phyloP scores from a whole-genome alignment of 2,113 vertebrate genomes.

The Hippopotamus amphibius region DNA sequence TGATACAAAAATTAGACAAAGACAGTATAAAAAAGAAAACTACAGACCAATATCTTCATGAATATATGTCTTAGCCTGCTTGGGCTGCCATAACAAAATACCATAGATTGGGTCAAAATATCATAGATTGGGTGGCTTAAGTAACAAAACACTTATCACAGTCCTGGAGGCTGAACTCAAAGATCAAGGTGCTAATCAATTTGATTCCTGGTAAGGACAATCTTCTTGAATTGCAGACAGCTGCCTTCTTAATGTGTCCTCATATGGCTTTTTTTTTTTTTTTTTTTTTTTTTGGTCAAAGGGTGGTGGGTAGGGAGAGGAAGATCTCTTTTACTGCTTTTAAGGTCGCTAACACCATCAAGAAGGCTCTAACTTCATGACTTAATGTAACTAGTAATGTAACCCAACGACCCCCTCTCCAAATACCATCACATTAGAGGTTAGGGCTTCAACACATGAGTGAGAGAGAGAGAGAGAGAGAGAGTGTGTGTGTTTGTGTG shows the following conservation, averaged over 20 bases:
- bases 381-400: not conserved
- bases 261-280: not conserved
- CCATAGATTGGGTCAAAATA: not conserved
- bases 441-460: not conserved
- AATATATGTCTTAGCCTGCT: not conserved
- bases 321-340: not conserved
- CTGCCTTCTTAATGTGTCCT: not conserved
- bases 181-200: not conserved
- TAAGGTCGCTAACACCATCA: not conserved
- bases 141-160: not conserved
- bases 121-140: not conserved
- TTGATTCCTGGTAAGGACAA: not conserved
- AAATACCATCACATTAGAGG: not conserved
- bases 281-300: too few species aligned
- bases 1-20: not conserved
- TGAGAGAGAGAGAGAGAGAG: too few species aligned
- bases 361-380: not conserved
- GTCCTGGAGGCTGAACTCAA: not conserved
- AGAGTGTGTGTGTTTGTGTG: not conserved
- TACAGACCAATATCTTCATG: not conserved
- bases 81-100: not conserved
- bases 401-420: not conserved
- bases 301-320: too few species aligned
- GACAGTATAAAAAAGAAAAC: not conserved
- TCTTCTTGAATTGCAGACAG: not conserved